Evolutionary conservation across 2,888 invertebrate genomes (phyloP).

Genomic region (Andrena camellia): DNA sequence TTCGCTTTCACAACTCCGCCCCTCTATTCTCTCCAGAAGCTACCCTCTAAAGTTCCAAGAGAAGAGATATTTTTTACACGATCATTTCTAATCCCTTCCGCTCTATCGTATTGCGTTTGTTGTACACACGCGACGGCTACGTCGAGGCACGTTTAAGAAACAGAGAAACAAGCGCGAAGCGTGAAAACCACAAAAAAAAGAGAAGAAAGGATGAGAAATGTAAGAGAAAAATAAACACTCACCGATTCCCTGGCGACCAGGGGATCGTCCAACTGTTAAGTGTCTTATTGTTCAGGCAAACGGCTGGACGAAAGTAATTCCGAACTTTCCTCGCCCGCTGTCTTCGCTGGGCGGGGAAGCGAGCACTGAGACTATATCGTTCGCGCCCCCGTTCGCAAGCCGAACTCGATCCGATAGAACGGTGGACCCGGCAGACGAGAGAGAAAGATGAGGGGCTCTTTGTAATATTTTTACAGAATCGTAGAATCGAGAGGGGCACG

Average conservation of each 20-base stretch:
- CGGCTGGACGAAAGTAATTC: slow-evolving; percentile 79
- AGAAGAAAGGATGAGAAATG: slow-evolving; percentile 9
- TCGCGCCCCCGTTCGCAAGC: slow-evolving; percentile 4
- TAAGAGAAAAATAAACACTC: slow-evolving; percentile 48
- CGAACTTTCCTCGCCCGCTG: slow-evolving; percentile 51
- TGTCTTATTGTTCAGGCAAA: slow-evolving; percentile 84
- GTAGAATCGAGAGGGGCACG: slow-evolving; percentile 35
- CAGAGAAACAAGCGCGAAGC: slow-evolving; percentile 21
- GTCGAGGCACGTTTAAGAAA: not conserved
- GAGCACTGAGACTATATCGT: slow-evolving; percentile 25
- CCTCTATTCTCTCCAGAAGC: slow-evolving; percentile 38
- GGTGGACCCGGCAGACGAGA: not conserved
- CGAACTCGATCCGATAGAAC: not conserved
- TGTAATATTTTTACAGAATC: slow-evolving; percentile 58
- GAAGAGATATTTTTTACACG: slow-evolving; percentile 76
- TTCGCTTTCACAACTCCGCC: slow-evolving; percentile 32
- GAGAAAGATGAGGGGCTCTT: slow-evolving; percentile 37
- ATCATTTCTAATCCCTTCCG: slow-evolving; percentile 31
- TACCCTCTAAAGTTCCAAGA: slow-evolving; percentile 43
- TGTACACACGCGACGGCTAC: slow-evolving; percentile 5
- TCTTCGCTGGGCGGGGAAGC: slow-evolving; percentile 11
- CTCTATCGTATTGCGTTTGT: slow-evolving; percentile 34
- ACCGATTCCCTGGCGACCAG: slow-evolving; percentile 69
- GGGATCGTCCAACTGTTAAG: slow-evolving; percentile 82
- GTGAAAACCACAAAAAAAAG: slow-evolving; percentile 9